Evolutionary conservation across 2,888 invertebrate species (phyloP), one percentile per base, ranked within the genome.

Genomic region (Sabatieria punctata): DNA sequence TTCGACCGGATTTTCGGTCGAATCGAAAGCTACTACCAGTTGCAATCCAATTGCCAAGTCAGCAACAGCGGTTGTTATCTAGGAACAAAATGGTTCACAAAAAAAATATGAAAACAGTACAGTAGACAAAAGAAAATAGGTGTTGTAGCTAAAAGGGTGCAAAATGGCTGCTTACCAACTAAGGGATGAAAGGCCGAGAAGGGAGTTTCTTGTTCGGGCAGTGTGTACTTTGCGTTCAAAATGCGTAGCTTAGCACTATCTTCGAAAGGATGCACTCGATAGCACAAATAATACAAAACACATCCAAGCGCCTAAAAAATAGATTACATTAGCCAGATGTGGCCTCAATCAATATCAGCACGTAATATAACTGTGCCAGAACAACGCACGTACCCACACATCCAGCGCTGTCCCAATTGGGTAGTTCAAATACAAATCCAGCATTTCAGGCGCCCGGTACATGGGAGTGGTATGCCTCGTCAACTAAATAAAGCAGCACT

Each of bases 401-500:
- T 99, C 97, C 1, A 82, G 78, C 38, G 82, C 78, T 54, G 82
- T 77, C 47, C 88, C 88, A 55, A 97, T 88, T 51, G 80, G 82
- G 64, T 81, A 80, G 66, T 97, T 91, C 61, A 81, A 85, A 83
- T 95, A 97, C 3, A 91, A 85, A 65, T 95, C 93, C 46, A 95
- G 74, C 80, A 95, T 89, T 74, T 97, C 97, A 26, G 97, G 97
- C 1, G 95, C 84, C 65, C 97, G 75, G 69, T 97, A 97, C 95
- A 75, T 75, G 4, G 75, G 75, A 18, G 75, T 76, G 18, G 75
- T 76, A 57, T 72, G 68, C 52, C 70, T 68, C n/a, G 69, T 63
- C 60, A 74, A 70, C 73, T 75, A 55, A 33, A 60, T 39, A 35
- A 48, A 22, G 30, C 43, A 27, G 15, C 11, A 13, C n/a, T 26